Base-by-base conservation (phyloP, 1,140 invertebrate species). In the Sarcophaga bullata region DNA sequence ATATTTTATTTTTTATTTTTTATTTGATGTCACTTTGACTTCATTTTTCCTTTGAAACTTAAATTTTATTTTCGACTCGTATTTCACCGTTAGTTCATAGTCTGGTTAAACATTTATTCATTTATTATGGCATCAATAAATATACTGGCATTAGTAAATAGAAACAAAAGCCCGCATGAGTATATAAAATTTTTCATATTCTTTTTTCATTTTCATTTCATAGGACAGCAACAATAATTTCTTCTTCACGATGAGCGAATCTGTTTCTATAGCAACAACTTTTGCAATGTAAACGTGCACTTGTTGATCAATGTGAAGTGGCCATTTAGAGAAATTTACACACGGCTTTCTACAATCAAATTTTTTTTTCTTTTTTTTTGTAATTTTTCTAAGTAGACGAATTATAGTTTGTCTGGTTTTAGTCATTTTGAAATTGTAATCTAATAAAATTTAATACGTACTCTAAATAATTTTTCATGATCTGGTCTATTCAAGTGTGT, bases 71-170 rank as follows among this genome's bases (percentile, higher is more conserved):
- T 46, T 73, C 11, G 11, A 48, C 58, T 62, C 58, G 15, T 62
- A 15, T 62, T 17, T 13, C 19, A n/a, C 9, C 13, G 73, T 37
- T 37, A 37, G 73, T 73, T 58, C 13, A 58, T 58, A 58, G 37
- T 73, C 46, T 73, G 47, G 73, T 73, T 73, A 15, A 46, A 73
- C 25, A 73, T 73, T 73, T 73, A 73, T 73, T 37, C 25, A 73
- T 73, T 73, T 73, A 73, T 73, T 37, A 48, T 73, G 73, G 11
- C 73, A 46, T 47, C 73, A 73, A 73, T 73, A 73, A 73, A 73
- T 73, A 73, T 46, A 46, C 25, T 73, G 73, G 73, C 25, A 73
- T 73, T 73, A 73, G 73, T 47, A 73, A 73, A 73, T 58, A 58
- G 7, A 15, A 58, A 58, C 15, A 37, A n/a, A 37, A 1, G 25